These are phyloP conservation scores for Philonicus albiceps DNA, from an alignment of 2,888 invertebrate genomes.

Conservation along the genomic window DNA sequence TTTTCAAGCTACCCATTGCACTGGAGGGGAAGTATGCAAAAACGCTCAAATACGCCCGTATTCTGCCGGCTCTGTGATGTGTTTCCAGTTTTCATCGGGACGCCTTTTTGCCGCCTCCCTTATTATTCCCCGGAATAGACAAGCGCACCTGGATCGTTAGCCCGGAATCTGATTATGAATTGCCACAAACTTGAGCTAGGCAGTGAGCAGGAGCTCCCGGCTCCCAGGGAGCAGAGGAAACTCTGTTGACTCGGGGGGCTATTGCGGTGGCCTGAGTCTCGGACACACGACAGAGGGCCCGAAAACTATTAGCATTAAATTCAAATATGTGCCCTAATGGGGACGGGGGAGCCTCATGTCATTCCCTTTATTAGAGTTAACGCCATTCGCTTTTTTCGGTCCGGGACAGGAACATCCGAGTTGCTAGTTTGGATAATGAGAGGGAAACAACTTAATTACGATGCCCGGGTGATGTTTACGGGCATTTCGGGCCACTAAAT, in stretches of 20 bases:
- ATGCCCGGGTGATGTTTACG: neutral
- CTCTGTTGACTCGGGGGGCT: neutral
- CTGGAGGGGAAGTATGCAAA: neutral
- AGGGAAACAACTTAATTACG: neutral
- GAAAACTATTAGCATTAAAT: constrained; percentile 34
- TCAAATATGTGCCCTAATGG: neutral
- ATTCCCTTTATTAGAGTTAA: neutral
- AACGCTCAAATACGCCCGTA: neutral
- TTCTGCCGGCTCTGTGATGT: neutral
- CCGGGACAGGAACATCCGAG: neutral
- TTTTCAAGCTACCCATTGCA: neutral
- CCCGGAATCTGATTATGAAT: constrained; percentile 23
- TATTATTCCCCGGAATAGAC: neutral
- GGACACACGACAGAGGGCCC: neutral
- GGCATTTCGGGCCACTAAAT: neutral
- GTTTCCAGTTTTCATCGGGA: neutral
- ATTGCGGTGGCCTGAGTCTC: neutral
- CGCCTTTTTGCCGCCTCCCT: neutral
- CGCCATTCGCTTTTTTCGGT: neutral
- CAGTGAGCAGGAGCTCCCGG: constrained; percentile 3
- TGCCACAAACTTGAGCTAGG: neutral
- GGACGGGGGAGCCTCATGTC: neutral
- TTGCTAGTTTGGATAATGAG: neutral
- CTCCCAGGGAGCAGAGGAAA: neutral
- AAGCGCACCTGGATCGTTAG: neutral